Evolutionary conservation across 2,113 vertebrate species (phyloP).

Genomic region (Dendropsophus ebraccatus): DNA sequence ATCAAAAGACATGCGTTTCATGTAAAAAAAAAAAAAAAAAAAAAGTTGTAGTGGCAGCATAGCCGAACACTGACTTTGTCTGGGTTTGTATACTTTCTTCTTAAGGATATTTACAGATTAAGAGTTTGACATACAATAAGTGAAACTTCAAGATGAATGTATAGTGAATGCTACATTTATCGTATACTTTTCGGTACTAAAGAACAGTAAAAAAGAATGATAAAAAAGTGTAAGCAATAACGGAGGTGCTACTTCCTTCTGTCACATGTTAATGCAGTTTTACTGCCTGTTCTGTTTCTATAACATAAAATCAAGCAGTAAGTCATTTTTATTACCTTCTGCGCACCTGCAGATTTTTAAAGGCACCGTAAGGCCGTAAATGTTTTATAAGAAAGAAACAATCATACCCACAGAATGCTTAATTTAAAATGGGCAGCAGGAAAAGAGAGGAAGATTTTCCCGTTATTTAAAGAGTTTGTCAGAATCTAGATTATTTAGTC

Average conservation of each 20-base stretch:
- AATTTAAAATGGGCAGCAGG: background rate
- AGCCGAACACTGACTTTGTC: background rate
- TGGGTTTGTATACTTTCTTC: background rate
- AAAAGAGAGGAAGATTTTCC: background rate
- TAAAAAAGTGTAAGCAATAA: background rate
- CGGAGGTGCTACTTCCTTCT: background rate
- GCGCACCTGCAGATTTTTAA: background rate
- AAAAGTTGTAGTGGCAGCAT: too few species aligned
- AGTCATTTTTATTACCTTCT: background rate
- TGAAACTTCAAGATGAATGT: background rate
- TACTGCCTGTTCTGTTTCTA: slow-evolving; percentile 1
- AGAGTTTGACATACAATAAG: background rate
- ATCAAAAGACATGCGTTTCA: too few species aligned
- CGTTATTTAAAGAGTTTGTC: background rate
- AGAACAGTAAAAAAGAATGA: background rate
- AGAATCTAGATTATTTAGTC: background rate
- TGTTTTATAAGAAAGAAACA: background rate
- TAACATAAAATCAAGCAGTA: background rate
- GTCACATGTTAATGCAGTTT: background rate
- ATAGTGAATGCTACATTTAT: background rate
- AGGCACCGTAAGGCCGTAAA: background rate
- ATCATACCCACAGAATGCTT: background rate
- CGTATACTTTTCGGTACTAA: background rate
- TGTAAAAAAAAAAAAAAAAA: too few species aligned
- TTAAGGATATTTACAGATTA: background rate